Evolutionary conservation across 2,888 invertebrate species (phyloP).

Genomic region (Dasypolia templi): DNA sequence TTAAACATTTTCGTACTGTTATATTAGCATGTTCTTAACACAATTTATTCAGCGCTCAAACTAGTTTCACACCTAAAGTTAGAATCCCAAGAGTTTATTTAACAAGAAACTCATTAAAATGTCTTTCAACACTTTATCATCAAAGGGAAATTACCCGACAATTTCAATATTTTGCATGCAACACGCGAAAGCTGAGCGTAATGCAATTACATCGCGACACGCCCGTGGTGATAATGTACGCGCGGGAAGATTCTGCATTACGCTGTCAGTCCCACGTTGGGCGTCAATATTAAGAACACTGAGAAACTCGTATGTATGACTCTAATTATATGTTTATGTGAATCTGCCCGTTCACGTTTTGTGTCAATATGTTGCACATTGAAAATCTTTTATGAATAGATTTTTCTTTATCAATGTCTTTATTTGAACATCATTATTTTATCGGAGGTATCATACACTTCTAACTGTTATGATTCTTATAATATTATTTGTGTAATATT

Average conservation of each 20-base stretch:
- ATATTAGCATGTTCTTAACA: conserved; percentile 20
- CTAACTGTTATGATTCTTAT: background rate
- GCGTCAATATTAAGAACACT: conserved; percentile 46
- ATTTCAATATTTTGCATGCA: conserved; percentile 78
- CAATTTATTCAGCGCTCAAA: conserved; percentile 28
- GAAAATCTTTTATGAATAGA: background rate
- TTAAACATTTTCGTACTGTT: conserved; percentile 5
- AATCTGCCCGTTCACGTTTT: background rate
- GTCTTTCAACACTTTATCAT: conserved; percentile 66
- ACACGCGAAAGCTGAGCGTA: conserved; percentile 70
- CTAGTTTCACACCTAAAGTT: conserved; percentile 36
- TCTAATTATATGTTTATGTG: background rate
- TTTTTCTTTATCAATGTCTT: background rate
- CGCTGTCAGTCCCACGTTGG: conserved; percentile 41
- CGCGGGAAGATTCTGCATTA: conserved; percentile 62
- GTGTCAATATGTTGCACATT: conserved; percentile 3
- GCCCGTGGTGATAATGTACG: conserved; percentile 62
- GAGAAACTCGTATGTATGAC: background rate
- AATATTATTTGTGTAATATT: background rate
- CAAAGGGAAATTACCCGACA: conserved; percentile 70
- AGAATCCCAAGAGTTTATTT: conserved; percentile 56
- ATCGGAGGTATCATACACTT: too few species aligned
- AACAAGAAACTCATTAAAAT: conserved; percentile 66
- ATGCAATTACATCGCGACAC: conserved; percentile 74
- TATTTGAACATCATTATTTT: background rate